Base-by-base conservation (phyloP, 2,113 vertebrate genomes). In the Electrona antarctica region DNA sequence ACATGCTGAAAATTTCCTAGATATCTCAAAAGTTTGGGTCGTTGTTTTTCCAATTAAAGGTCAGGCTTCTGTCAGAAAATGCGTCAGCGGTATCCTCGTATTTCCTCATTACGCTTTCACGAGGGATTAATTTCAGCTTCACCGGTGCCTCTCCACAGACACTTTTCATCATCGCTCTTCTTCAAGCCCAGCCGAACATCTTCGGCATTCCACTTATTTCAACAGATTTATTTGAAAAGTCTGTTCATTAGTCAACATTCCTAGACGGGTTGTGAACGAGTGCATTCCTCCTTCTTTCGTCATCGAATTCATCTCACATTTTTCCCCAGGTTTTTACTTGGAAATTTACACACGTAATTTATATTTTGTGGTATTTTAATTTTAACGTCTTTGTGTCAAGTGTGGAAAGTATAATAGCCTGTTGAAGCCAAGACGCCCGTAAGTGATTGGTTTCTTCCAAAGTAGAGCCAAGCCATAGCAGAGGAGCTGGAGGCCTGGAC, bases 11-110 rank as follows among this genome's bases (percentile, higher is more conserved):
- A 81, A 71, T 79, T 84, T 83, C 71, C 63, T 45, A 74, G 76
- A 82, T 81, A 78, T 85, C 77, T 78, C 29, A 0, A 71, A 84
- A 79, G 71, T 81, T 85, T 74, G 29, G 65, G 68, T 78, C 28
- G 69, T 58, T 63, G 75, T 85, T 76, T 58, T 80, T 71, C 69
- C 67, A 51, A 67, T 41, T 81, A 90, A 90, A 92, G 87, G 85
- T 89, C 87, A 80, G 68, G 58, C 70, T 60, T 66, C 82, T 80
- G 76, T 74, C 63, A n/a, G 73, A 56, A 48, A 69, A 80, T 89
- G 86, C 88, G 87, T 92, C 90, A 90, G 71, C n/a, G 56, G 63
- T 46, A 7, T 78, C 80, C 73, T 88, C 71, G 61, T 85, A 74
- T 87, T 88, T 89, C 85, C 83, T 73, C 52, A 8, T 80, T 84